Evolutionary conservation across 1,140 invertebrate species (phyloP).

Genomic region (Psilanteris sp.): DNA sequence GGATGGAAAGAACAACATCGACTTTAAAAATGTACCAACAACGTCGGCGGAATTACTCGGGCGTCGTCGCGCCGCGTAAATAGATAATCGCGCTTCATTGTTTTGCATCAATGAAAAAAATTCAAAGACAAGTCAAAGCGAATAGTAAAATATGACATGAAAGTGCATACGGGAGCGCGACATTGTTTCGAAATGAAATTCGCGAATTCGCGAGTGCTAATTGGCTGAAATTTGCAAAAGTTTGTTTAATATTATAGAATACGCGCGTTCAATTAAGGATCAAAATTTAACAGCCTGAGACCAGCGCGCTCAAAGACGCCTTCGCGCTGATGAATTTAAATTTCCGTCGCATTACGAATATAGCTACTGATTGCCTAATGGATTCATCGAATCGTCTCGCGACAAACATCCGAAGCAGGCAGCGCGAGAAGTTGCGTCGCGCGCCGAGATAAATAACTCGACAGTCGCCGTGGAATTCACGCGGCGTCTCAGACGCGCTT

Average conservation of each 20-base stretch:
- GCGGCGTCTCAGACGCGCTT: too few relatives aligned
- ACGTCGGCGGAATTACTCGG: slow-evolving; percentile 34
- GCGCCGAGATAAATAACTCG: too few relatives aligned
- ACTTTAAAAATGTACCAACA: slow-evolving; percentile 40
- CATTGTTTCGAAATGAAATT: slow-evolving; percentile 57
- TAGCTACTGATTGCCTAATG: neutral
- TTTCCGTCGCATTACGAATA: neutral
- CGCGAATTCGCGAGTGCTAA: slow-evolving; percentile 39
- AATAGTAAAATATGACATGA: slow-evolving; percentile 47
- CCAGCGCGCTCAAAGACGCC: slow-evolving; percentile 8
- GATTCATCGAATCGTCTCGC: too few relatives aligned
- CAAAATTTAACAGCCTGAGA: slow-evolving; percentile 28
- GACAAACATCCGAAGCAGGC: too few relatives aligned
- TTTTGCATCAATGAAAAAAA: slow-evolving; percentile 58
- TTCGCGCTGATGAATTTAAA: slow-evolving; percentile 14
- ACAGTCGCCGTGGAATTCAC: too few relatives aligned
- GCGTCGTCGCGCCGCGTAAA: slow-evolving; percentile 39
- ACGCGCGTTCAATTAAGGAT: slow-evolving; percentile 35
- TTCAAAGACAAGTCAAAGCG: slow-evolving; percentile 50
- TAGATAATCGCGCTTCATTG: slow-evolving; percentile 58
- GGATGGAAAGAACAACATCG: slow-evolving; percentile 34
- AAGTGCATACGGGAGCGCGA: slow-evolving; percentile 48
- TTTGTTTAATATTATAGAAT: slow-evolving; percentile 50
- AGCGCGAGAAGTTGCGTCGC: too few relatives aligned
- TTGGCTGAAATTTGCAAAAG: slow-evolving; percentile 41